A percentile compares a stretch with the other conserved stretches of the same genome.
Conservation (phyloP, 2,113 vertebrate species). For the Microtus ochrogaster region DNA sequence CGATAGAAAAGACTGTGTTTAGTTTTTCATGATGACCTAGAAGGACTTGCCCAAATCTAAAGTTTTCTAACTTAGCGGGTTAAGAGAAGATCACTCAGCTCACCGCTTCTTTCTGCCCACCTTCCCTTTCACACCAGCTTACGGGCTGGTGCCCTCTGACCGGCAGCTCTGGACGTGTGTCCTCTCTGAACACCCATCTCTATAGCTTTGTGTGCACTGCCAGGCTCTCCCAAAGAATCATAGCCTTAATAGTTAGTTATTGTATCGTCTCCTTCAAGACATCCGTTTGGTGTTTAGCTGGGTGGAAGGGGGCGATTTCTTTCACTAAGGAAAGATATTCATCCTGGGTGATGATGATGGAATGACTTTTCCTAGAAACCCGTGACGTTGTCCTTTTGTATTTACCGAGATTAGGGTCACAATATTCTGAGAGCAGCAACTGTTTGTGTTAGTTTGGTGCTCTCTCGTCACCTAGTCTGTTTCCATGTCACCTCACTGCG, state of each 20-base stretch:
- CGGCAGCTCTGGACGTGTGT: not conserved
- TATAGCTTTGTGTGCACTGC: not conserved
- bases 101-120: not conserved
- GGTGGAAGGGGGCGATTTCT: not conserved
- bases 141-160: not conserved
- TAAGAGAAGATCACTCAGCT: not conserved
- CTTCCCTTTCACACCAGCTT: not conserved
- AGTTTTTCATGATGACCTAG: not conserved
- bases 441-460: not conserved
- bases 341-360: not conserved
- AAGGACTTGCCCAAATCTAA: not conserved
- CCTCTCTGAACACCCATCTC: not conserved
- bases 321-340: not conserved
- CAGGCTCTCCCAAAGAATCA: not conserved
- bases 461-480: not conserved
- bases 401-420: not conserved
- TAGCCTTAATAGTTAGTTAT: not conserved
- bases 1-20: not conserved
- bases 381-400: not conserved
- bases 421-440: not conserved
- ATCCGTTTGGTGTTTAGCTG: not conserved
- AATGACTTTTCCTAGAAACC: constrained; percentile 40
- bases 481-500: not conserved
- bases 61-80: not conserved
- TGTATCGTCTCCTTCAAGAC: not conserved